A percentile compares a stretch with the other conserved stretches of the same genome.
phyloP scores from a whole-genome alignment of 1,140 invertebrate genomes.

The Theocolax elegans region DNA sequence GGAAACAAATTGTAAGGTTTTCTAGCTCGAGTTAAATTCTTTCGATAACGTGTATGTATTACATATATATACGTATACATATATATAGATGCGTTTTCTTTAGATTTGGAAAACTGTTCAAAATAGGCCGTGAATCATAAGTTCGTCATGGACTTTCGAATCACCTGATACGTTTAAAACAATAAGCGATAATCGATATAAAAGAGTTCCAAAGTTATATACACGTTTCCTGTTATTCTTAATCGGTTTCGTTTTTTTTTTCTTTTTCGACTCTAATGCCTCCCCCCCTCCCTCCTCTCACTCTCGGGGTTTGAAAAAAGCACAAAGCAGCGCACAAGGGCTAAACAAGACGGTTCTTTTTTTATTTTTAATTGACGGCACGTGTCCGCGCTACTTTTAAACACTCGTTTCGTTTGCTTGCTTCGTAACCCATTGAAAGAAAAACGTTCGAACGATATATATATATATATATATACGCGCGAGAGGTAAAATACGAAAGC shows the following conservation, averaged over 20 bases:
- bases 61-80: no score
- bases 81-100: no score
- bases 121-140: constrained; percentile 1
- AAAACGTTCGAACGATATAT: not conserved
- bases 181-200: not conserved
- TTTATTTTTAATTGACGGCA: constrained; percentile 34
- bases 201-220: not conserved
- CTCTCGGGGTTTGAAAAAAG: not conserved
- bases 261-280: no score
- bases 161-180: not conserved
- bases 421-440: constrained; percentile 24
- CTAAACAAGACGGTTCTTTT: constrained; percentile 19
- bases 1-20: no score
- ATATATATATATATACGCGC: no score
- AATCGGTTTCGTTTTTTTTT: not conserved
- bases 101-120: not conserved
- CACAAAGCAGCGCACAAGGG: not conserved
- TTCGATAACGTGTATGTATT: no score
- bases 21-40: no score
- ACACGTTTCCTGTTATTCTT: not conserved
- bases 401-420: no score
- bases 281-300: no score
- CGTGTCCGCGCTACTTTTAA: constrained; percentile 33
- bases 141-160: constrained; percentile 3
- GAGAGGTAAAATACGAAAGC: no score